Evolutionary conservation across 2,888 invertebrate genomes (phyloP).

Genomic region (Cynaeus angustus): DNA sequence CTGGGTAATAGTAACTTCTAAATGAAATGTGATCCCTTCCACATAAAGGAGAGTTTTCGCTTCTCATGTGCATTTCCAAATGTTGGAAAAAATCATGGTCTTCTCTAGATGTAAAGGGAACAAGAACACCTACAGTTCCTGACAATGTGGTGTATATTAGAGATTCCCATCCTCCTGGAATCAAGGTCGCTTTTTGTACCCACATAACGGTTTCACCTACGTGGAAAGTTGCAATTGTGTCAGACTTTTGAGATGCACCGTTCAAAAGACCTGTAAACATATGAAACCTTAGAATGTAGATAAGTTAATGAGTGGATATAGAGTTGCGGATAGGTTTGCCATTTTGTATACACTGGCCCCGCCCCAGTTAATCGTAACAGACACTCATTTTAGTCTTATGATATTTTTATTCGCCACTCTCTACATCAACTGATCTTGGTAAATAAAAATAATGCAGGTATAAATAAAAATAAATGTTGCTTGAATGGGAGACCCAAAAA

Average conservation of each 20-base stretch:
- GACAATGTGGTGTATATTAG: slow-evolving; percentile 96
- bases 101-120: slow-evolving; percentile 96
- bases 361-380: too few relatives aligned
- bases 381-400: too few relatives aligned
- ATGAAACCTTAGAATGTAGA: too few relatives aligned
- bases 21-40: slow-evolving; percentile 98
- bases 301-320: too few relatives aligned
- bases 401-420: too few relatives aligned
- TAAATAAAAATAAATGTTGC: slow-evolving; percentile 39
- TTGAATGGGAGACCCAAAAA: slow-evolving; percentile 48
- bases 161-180: slow-evolving; percentile 98
- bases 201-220: slow-evolving; percentile 97
- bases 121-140: slow-evolving; percentile 93
- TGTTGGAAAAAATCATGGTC: slow-evolving; percentile 99
- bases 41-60: slow-evolving; percentile 96
- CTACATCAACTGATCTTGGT: too few relatives aligned
- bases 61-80: slow-evolving; percentile 99
- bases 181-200: slow-evolving; percentile 91
- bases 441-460: too few relatives aligned
- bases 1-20: slow-evolving; percentile 97
- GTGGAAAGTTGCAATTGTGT: slow-evolving; percentile 94
- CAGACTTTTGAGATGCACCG: slow-evolving; percentile 98
- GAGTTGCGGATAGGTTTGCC: too few relatives aligned
- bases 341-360: too few relatives aligned
- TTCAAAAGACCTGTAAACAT: slow-evolving; percentile 84